Evolutionary conservation across 92 coral and sea anemone species (phyloP).

Genomic region (Actinernus sp.): DNA sequence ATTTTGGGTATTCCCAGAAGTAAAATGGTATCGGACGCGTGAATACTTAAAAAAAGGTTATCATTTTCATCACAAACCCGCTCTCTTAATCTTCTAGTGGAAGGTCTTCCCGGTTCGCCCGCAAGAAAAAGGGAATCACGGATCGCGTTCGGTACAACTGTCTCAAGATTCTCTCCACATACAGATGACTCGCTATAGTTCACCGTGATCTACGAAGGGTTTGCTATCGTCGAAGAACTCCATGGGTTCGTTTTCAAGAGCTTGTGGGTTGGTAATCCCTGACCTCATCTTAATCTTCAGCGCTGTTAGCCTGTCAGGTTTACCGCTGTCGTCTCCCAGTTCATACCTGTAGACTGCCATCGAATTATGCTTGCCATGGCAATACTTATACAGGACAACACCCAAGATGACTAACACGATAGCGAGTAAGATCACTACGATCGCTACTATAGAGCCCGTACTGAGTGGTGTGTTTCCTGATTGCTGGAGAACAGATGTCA

Average conservation of each 20-base stretch:
- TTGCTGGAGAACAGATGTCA: too few species aligned
- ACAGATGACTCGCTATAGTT: too few species aligned
- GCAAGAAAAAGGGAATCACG: too few species aligned
- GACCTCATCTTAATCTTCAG: slow-evolving; percentile 48
- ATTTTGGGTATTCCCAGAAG: too few species aligned
- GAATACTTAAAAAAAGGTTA: too few species aligned
- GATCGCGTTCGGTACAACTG: too few species aligned
- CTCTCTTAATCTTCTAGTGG: too few species aligned
- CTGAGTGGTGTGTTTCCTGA: too few species aligned
- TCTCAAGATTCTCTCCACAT: too few species aligned
- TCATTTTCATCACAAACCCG: too few species aligned
- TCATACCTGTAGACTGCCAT: slow-evolving; percentile 34
- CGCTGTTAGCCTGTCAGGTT: slow-evolving; percentile 44
- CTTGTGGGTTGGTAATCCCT: slow-evolving; percentile 21
- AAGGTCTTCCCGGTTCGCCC: too few species aligned
- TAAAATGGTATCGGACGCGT: too few species aligned
- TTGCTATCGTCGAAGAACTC: slow-evolving; percentile 63
- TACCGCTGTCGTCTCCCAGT: slow-evolving; percentile 49
- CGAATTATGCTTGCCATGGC: slow-evolving; percentile 10
- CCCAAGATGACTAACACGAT: slow-evolving; percentile 46
- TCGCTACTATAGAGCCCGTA: slow-evolving; percentile 64
- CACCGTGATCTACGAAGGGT: slow-evolving; percentile 80
- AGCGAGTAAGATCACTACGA: slow-evolving; percentile 51
- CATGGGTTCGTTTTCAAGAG: slow-evolving; percentile 28
- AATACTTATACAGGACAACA: slow-evolving; percentile 64